Base-by-base conservation (phyloP, 2,797 vertebrate genomes). In the Leptodactylus fallax region DNA sequence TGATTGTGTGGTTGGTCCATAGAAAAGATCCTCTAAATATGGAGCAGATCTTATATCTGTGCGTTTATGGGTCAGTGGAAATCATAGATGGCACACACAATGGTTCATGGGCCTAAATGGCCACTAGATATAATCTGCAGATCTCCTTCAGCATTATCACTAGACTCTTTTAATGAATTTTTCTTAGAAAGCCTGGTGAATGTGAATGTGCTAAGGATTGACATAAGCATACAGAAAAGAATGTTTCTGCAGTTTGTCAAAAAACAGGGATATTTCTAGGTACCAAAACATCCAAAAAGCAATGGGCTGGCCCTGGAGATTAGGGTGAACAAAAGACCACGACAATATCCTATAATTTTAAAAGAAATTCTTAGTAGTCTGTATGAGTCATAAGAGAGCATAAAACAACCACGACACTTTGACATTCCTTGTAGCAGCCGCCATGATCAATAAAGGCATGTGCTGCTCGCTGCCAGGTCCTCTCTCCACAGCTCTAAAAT, bases 371-470 rank as follows among this genome's bases (percentile, higher is more conserved):
- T 60, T 58, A 25, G 47, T 3, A 79, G 19, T 80, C 53, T 25
- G 61, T 58, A 58, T 14, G 21, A 56, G 36, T 56, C 85, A 80
- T 71, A 71, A 71, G 60, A 16, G 45, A 63, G 61, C 14, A 51
- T 69, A n/a, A 67, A 79, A 76, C 36, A 58, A 65, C 8, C 3
- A 49, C 47, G 45, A 71, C 77, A 71, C 23, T 87, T 25, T 87
- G 27, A 71, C 65, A 81, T 81, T 87, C 27, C 63, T 60, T 55
- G 53, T 60, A 58, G 36, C 53, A 49, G 78, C 71, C 16, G 58
- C 74, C 45, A 8, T 19, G 45, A 80, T 72, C 65, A 87, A 81
- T 87, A 87, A 72, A 69, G 27, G 27, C 63, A 86, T 86, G 25
- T 69, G 77, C 47, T 80, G 63, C 63, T 67, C 27, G 21, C 63